Percentiles rank a stretch among this genome's conserved stretches.
Evolutionary conservation across 1,140 invertebrate species (phyloP).

Genomic region (Cyclargus thomasi): DNA sequence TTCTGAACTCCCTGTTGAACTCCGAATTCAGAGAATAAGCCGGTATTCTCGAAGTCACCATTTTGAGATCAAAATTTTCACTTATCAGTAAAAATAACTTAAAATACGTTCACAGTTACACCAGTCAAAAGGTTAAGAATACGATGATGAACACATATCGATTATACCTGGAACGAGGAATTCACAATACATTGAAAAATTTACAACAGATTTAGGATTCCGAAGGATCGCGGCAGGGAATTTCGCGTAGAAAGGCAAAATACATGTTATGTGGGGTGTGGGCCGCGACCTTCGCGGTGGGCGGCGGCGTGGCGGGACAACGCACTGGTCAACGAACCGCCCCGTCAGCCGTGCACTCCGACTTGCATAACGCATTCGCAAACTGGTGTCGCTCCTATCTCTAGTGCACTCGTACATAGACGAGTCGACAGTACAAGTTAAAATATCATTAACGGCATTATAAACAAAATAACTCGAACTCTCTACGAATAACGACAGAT

Average conservation of each 20-base stretch:
- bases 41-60: constrained; percentile 76
- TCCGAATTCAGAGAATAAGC: constrained; percentile 75
- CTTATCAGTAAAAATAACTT: constrained; percentile 41
- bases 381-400: constrained; percentile 48
- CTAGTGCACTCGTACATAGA: constrained; percentile 35
- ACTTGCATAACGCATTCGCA: constrained; percentile 64
- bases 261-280: constrained; percentile 36
- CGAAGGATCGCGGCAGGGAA: constrained; percentile 22
- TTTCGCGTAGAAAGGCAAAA: constrained; percentile 31
- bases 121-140: constrained; percentile 52
- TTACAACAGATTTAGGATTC: constrained; percentile 10
- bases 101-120: constrained; percentile 52
- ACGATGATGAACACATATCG: constrained; percentile 70
- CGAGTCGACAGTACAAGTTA: background rate
- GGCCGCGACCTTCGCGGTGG: constrained; percentile 67
- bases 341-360: constrained; percentile 38
- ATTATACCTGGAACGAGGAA: constrained; percentile 54
- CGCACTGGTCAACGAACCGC: constrained; percentile 69
- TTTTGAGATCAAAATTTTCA: constrained; percentile 74
- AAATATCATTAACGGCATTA: background rate
- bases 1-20: constrained; percentile 76
- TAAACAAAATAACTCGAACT: background rate
- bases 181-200: constrained; percentile 49
- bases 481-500: constrained; percentile 16
- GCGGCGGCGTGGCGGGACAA: constrained; percentile 57